phyloP scores from a whole-genome alignment of 2,888 invertebrate genomes.

The Kuschelorhynchus macadamiae region DNA sequence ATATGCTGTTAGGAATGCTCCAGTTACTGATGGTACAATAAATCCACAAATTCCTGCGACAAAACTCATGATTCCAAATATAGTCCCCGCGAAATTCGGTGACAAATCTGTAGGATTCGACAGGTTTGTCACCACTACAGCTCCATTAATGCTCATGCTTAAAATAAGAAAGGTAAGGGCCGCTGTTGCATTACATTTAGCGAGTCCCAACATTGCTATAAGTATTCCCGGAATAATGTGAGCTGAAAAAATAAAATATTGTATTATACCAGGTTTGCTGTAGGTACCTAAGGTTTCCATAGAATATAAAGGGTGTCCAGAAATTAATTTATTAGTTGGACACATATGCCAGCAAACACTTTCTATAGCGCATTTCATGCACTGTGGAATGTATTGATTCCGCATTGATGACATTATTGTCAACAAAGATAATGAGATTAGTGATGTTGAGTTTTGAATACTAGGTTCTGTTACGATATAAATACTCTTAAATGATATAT shows the following conservation, averaged over 20 bases:
- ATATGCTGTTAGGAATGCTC: not conserved
- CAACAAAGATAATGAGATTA: too few relatives aligned
- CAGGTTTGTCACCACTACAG: slow-evolving; percentile 56
- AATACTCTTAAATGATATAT: too few relatives aligned
- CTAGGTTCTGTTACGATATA: too few relatives aligned
- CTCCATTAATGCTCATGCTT: slow-evolving; percentile 57
- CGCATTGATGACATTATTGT: too few relatives aligned
- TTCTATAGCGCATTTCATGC: too few relatives aligned
- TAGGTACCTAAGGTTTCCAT: too few relatives aligned
- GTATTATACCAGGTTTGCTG: too few relatives aligned
- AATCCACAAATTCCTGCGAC: slow-evolving; percentile 57
- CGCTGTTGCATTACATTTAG: slow-evolving; percentile 47
- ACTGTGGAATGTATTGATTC: too few relatives aligned
- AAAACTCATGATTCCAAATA: slow-evolving; percentile 58
- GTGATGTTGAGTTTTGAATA: too few relatives aligned
- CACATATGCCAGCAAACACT: too few relatives aligned
- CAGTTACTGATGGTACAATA: slow-evolving; percentile 54
- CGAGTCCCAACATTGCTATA: slow-evolving; percentile 59
- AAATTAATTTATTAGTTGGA: too few relatives aligned
- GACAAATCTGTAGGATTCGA: slow-evolving; percentile 59
- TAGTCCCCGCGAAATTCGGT: slow-evolving; percentile 58
- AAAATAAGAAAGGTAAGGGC: slow-evolving; percentile 53
- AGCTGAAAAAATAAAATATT: slow-evolving; percentile 67
- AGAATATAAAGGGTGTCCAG: too few relatives aligned
- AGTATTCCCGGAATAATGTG: slow-evolving; percentile 72